Percentiles rank a stretch among this genome's conserved stretches.
Evolutionary conservation across 2,888 invertebrate genomes (phyloP).

Genomic region (Saturnia pavonia): DNA sequence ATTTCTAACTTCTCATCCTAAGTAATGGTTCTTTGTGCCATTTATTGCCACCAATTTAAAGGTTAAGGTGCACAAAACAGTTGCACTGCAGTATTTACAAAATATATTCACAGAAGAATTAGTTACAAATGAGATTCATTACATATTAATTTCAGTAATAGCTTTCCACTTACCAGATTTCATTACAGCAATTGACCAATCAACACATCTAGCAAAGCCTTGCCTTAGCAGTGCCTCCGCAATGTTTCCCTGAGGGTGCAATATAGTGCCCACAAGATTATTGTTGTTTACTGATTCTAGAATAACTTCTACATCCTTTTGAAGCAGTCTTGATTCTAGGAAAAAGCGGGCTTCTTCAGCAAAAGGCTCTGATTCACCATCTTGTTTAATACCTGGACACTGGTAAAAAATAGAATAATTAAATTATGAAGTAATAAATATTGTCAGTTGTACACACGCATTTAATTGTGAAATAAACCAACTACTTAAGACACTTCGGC

Average conservation of each 20-base stretch:
- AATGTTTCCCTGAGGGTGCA: slow-evolving; percentile 96
- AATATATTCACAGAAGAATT: too few species aligned
- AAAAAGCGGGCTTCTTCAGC: slow-evolving; percentile 96
- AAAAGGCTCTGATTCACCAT: slow-evolving; percentile 85
- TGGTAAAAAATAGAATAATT: slow-evolving; percentile 41
- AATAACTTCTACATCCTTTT: slow-evolving; percentile 94
- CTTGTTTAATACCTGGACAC: slow-evolving; percentile 91
- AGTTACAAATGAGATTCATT: background rate
- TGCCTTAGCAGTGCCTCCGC: slow-evolving; percentile 94
- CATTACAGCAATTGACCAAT: slow-evolving; percentile 76
- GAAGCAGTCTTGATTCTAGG: slow-evolving; percentile 94
- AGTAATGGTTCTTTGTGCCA: too few species aligned
- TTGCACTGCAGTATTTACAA: too few species aligned
- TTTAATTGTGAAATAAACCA: too few species aligned
- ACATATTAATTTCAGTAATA: background rate
- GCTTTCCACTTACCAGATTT: slow-evolving; percentile 57
- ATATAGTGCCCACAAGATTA: slow-evolving; percentile 95
- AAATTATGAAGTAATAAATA: background rate
- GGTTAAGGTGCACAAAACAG: too few species aligned
- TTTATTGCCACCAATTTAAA: too few species aligned
- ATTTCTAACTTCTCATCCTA: too few species aligned
- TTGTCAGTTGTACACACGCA: background rate
- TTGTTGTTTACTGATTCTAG: slow-evolving; percentile 96
- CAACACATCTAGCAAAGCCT: slow-evolving; percentile 94
- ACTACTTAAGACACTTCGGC: too few species aligned